phyloP scores from a whole-genome alignment of 2,888 invertebrate genomes.

The Ochropleura plecta region DNA sequence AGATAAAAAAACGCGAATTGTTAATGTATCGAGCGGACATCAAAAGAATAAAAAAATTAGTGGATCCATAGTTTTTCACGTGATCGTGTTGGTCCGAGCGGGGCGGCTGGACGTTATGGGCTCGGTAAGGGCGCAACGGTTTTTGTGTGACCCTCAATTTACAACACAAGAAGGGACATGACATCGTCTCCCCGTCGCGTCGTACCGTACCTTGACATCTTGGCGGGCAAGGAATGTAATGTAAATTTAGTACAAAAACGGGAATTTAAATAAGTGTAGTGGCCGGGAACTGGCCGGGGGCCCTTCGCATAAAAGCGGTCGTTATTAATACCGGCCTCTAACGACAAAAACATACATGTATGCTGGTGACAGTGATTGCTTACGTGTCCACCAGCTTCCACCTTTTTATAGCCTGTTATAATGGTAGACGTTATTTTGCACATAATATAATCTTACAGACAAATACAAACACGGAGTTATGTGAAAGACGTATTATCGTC shows the following conservation, averaged over 20 bases:
- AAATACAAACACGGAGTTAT: constrained; percentile 22
- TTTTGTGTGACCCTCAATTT: constrained; percentile 90
- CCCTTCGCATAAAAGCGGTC: constrained; percentile 85
- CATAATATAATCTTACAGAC: constrained; percentile 37
- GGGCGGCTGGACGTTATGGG: constrained; percentile 88
- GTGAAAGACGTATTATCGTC: constrained; percentile 20
- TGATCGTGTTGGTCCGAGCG: constrained; percentile 80
- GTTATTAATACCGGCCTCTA: constrained; percentile 84
- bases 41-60: constrained; percentile 81
- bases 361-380: constrained; percentile 66
- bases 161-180: constrained; percentile 87
- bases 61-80: constrained; percentile 83
- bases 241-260: constrained; percentile 90
- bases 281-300: constrained; percentile 74
- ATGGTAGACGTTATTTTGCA: constrained; percentile 44
- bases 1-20: constrained; percentile 81
- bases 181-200: constrained; percentile 76
- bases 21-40: constrained; percentile 84
- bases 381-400: constrained; percentile 49
- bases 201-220: constrained; percentile 82
- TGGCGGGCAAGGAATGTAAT: constrained; percentile 86
- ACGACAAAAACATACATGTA: constrained; percentile 78
- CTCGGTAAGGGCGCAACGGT: constrained; percentile 87
- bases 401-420: constrained; percentile 47
- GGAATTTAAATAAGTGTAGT: constrained; percentile 90